A percentile compares a stretch with the other conserved stretches of the same genome.
phyloP scores from a whole-genome alignment of 1,140 invertebrate genomes.

The Pinna nobilis region DNA sequence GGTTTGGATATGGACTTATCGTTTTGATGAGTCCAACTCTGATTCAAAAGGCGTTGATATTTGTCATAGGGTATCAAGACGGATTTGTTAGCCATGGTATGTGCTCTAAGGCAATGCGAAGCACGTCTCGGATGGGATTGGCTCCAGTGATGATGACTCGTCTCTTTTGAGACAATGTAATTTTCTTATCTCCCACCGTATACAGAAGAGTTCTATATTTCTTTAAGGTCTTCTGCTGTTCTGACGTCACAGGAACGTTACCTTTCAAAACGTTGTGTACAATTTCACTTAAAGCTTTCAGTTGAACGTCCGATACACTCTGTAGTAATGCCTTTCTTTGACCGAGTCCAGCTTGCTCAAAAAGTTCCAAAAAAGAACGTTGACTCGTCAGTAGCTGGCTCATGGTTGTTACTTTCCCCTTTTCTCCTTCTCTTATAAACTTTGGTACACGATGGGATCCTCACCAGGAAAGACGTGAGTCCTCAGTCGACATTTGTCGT shows the following conservation, averaged over 20 bases:
- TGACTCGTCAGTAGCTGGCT: slow-evolving; percentile 13
- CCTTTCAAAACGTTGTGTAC: slow-evolving; percentile 24
- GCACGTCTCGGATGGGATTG: slow-evolving; percentile 1
- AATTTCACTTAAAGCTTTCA: slow-evolving; percentile 9
- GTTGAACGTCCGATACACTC: slow-evolving; percentile 4
- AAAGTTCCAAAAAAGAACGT: slow-evolving; percentile 8
- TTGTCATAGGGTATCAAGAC: slow-evolving; percentile 21
- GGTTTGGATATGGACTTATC: background rate
- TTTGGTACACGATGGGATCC: slow-evolving; percentile 10
- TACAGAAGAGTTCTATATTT: slow-evolving; percentile 11
- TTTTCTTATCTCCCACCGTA: background rate
- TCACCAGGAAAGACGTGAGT: slow-evolving; percentile 24
- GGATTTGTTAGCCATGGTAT: slow-evolving; percentile 8
- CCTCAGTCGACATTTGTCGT: slow-evolving; percentile 20
- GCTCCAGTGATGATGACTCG: background rate
- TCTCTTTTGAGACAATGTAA: background rate
- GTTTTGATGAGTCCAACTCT: background rate
- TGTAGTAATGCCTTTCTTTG: slow-evolving; percentile 5
- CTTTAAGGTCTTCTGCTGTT: background rate
- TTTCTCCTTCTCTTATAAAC: slow-evolving; percentile 9
- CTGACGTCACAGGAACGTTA: background rate
- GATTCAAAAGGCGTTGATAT: slow-evolving; percentile 7
- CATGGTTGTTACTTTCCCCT: background rate
- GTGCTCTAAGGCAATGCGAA: background rate
- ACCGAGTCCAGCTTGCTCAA: background rate